phyloP scores from a whole-genome alignment of 2,797 vertebrate genomes.

The Psittacula echo region DNA sequence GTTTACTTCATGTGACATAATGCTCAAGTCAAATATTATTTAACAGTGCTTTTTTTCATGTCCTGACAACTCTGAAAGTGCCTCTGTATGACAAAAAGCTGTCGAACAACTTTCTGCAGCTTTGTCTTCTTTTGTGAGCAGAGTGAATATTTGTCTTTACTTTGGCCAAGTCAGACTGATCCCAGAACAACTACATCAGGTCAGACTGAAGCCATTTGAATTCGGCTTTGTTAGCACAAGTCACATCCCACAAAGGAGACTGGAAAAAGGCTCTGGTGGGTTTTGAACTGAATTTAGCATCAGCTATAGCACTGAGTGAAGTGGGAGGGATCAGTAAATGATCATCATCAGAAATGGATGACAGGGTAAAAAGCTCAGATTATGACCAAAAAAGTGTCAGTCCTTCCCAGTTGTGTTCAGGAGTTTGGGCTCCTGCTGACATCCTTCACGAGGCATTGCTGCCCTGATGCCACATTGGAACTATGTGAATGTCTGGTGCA shows the following conservation, averaged over 20 bases:
- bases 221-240: neutral
- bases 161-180: conserved; percentile 29
- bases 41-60: conserved; percentile 76
- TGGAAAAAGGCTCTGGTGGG: neutral
- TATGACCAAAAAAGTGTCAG: neutral
- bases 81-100: conserved; percentile 72
- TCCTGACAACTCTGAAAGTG: conserved; percentile 71
- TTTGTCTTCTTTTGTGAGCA: conserved; percentile 53
- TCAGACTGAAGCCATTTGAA: conserved; percentile 12
- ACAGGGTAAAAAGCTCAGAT: neutral
- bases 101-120: conserved; percentile 64
- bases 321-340: neutral
- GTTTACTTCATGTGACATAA: conserved; percentile 78
- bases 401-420: neutral
- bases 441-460: fast-evolving
- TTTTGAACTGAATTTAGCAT: neutral
- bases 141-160: conserved; percentile 52
- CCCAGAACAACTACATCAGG: conserved; percentile 45
- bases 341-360: neutral
- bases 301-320: neutral
- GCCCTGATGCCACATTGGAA: neutral
- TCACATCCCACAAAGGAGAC: neutral
- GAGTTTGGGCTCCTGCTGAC: neutral
- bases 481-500: neutral
- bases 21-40: conserved; percentile 75